Evolutionary conservation across 1,140 invertebrate species (phyloP), one percentile per base, ranked within the genome.

Genomic region (Amyelois transitella): DNA sequence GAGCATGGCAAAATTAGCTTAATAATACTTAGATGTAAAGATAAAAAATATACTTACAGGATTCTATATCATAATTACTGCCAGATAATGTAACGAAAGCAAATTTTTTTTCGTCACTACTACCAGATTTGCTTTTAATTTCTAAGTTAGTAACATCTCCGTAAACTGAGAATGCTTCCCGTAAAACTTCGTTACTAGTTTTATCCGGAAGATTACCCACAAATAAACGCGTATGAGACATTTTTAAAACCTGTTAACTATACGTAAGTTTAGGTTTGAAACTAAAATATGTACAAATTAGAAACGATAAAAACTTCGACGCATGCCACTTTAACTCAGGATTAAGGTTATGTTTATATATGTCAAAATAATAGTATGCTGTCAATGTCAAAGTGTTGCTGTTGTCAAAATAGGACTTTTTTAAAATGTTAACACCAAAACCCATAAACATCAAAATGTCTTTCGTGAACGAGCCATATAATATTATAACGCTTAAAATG

Each of bases 181-280:
- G 53, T 49, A 87, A 48, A 14, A 71, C 67, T 50, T 66, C 62
- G 60, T 81, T 73, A 47, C 57, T 62, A 6, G 67, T 49, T 44
- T 62, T 72, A 18, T 75, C 68, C 14, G 84, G 84, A 24, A 87
- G 52, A 54, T 87, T 87, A 10, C 84, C 72, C 1, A 87, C 75
- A 66, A 87, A 87, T 53, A 86, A 70, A 22, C 83, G 78, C 19
- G 74, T 82, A 20, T 62, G 48, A 18, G 62, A 51, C 73, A 76
- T 75, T 38, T 20, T 47, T 10, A 10, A 10, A 10, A 32, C 3
- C 3, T 24, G 22, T 24, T 5, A 24, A 3, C 10, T 6, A 10
- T 10, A 4, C 28, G n/a, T n/a, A n/a, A n/a, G n/a, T 32, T 10
- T 32, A 32, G 6, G 12, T 32, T 32, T 32, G 28, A 2, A 10